phyloP scores from a whole-genome alignment of 30 jellyfish, hydroid and myxozoan genomes.

The Hydractinia echinata region DNA sequence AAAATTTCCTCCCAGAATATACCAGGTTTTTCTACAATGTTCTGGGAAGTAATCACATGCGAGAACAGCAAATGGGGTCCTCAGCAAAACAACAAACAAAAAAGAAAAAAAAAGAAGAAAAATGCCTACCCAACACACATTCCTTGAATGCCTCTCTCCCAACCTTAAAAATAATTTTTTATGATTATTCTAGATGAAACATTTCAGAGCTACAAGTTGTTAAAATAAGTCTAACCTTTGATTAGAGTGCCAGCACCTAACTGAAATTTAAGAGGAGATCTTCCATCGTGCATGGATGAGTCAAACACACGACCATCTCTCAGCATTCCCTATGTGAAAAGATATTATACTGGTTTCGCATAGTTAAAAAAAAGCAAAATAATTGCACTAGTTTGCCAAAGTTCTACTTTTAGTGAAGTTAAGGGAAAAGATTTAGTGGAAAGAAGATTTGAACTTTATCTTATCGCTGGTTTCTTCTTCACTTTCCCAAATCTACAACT shows the following conservation, averaged over 20 bases:
- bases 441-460: too few species aligned
- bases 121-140: conserved; percentile 81
- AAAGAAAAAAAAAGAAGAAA: neutral
- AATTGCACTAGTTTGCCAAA: neutral
- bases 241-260: conserved; percentile 72
- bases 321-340: conserved; percentile 73
- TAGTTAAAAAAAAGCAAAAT: neutral
- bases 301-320: conserved; percentile 77
- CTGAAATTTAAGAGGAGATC: conserved; percentile 60
- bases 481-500: too few species aligned
- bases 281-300: conserved; percentile 63
- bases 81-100: neutral
- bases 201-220: neutral
- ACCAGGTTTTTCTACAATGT: too few species aligned
- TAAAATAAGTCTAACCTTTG: conserved; percentile 41
- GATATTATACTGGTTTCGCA: neutral
- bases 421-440: too few species aligned
- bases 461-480: too few species aligned
- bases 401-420: too few species aligned
- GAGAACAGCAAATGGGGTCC: too few species aligned
- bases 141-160: conserved; percentile 89
- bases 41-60: too few species aligned
- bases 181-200: neutral
- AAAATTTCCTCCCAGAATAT: too few species aligned
- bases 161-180: conserved; percentile 41